Base-by-base conservation (phyloP, 1,140 invertebrate genomes). In the Cheumatopsyche charites region DNA sequence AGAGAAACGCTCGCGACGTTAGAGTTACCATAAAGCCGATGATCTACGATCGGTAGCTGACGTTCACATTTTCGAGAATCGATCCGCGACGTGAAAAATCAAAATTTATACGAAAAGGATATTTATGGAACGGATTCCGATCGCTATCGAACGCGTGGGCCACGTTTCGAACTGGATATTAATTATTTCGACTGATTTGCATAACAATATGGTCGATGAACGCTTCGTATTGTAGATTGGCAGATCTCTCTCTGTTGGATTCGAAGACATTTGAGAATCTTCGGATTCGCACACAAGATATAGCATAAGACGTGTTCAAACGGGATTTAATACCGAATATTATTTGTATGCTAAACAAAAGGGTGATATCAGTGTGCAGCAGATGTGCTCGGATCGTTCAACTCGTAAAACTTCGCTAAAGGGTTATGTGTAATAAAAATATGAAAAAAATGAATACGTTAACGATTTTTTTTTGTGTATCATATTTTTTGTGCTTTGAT, bases 271-370 rank as follows among this genome's bases (percentile, higher is more conserved):
- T 58, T 13, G 21, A 15, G 47, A 17, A 19, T 7, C 47, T 52
- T 52, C n/a, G 15, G 19, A 5, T n/a, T 15, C 47, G 19, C 47
- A 52, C 47, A 19, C 15, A 19, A 52, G 26, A 65, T 65, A 26
- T 43, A 42, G 25, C 47, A 43, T 68, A 68, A 55, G 49, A 55
- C 23, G 17, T 26, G 49, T 43, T 25, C 49, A 68, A 68, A 68
- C 41, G 66, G 65, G 66, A 55, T 68, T 58, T 68, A 68, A 47
- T 68, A 58, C 66, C 47, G 36, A 68, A 68, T 55, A 68, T 68
- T 68, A 68, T 68, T 68, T 68, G 49, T 55, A 68, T 42, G 43
- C 42, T 45, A 68, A 68, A 68, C 66, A 68, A 68, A 49, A 55
- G 66, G 66, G 66, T 41, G 66, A 68, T 68, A 68, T 68, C 66